These are phyloP conservation scores for Ryuthela nishihirai DNA, from an alignment of 2,888 invertebrate genomes.

Conservation along the genomic window DNA sequence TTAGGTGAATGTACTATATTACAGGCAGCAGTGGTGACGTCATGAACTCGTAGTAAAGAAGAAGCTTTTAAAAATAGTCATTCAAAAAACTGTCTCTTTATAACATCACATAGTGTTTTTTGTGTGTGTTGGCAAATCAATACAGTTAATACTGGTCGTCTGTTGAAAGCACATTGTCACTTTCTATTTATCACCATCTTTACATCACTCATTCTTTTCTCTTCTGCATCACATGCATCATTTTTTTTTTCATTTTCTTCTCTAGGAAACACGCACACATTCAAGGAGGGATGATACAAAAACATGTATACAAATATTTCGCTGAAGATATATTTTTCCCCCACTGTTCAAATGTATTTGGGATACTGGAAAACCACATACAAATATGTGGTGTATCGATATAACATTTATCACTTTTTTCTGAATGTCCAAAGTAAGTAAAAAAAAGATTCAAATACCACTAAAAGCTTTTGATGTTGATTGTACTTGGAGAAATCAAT, in stretches of 20 bases:
- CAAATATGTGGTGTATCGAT: no score
- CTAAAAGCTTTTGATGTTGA: not conserved
- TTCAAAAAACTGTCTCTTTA: slow-evolving; percentile 1
- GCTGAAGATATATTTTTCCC: not conserved
- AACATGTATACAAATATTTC: not conserved
- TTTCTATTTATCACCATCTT: no score
- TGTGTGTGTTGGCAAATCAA: no score
- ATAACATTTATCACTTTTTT: no score
- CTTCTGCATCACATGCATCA: not conserved
- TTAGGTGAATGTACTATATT: slow-evolving; percentile 22
- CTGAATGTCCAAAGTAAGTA: not conserved
- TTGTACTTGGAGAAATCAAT: not conserved
- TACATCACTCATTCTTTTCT: no score
- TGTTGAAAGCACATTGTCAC: no score
- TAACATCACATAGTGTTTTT: not conserved
- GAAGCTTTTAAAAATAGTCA: slow-evolving; percentile 12
- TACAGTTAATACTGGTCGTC: no score
- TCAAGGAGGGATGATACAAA: slow-evolving; percentile 1
- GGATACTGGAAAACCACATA: no score
- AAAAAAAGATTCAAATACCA: not conserved
- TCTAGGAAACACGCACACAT: slow-evolving; percentile 1
- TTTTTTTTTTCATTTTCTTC: not conserved
- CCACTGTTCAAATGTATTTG: no score
- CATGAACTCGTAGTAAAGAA: slow-evolving; percentile 11
- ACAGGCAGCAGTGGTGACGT: slow-evolving; percentile 33